Percentiles rank a stretch among this genome's conserved stretches.
These are phyloP conservation scores for Pithecia hirsuta DNA, from an alignment of 2,797 vertebrate species.

Conservation along the genomic window DNA sequence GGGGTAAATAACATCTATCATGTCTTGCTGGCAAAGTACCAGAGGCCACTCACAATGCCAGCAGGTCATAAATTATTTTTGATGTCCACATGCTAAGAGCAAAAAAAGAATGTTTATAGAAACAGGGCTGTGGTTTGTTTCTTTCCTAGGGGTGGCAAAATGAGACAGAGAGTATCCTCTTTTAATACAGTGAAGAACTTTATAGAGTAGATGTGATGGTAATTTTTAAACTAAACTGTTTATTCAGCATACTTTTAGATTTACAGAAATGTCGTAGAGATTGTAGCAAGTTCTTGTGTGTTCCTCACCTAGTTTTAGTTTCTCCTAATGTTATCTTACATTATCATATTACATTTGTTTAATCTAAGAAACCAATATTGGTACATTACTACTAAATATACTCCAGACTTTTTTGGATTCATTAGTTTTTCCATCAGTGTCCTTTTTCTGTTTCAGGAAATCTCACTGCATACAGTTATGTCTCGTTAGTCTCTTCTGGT, in stretches of 20 bases:
- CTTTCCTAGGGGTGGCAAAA: background rate
- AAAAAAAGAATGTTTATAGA: background rate
- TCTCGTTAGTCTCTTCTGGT: background rate
- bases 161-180: background rate
- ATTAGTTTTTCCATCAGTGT: background rate
- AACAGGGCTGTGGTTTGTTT: background rate
- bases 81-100: background rate
- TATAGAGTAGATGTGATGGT: background rate
- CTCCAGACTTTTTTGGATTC: background rate
- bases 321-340: background rate
- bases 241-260: background rate
- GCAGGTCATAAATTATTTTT: background rate
- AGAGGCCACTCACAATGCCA: background rate
- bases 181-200: background rate
- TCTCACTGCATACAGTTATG: background rate
- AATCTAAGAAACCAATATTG: background rate
- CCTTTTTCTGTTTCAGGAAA: conserved; percentile 1
- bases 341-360: background rate
- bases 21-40: background rate
- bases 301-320: background rate
- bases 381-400: background rate
- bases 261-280: conserved; percentile 5
- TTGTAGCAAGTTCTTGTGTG: background rate
- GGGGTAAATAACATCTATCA: background rate
- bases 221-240: background rate